Base-by-base conservation (phyloP, 1,140 invertebrate genomes). In the Pogonomyrmex californicus region DNA sequence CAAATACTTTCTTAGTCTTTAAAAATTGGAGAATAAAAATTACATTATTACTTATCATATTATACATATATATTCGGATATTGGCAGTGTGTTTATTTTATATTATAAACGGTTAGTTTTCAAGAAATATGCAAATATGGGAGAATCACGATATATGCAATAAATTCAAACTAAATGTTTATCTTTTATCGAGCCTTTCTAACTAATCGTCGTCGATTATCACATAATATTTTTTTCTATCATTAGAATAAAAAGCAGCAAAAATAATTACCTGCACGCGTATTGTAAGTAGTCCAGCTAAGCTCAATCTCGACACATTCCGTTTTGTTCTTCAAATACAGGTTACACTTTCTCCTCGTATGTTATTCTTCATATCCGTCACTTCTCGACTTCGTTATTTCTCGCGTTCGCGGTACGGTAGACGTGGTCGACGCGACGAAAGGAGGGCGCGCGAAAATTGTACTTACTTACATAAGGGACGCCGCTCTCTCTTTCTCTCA, bases 401-500 rank as follows among this genome's bases (percentile, higher is more conserved):
- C 6, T 81, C 44, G 51, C 23, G 81, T 60, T 47, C 51, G 75
- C 73, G 71, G 4, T 73, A 44, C 44, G n/a, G 17, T 62, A 41
- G n/a, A 36, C 41, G 51, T 71, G 54, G 60, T 47, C n/a, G 54
- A 66, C 9, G 23, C 23, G 54, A 86, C 23, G 70, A 65, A n/a
- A 86, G 56, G 33, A 73, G 56, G 30, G 49, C 81, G 88, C 62
- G 33, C 30, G 79, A 91, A 91, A 92, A 91, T 87, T 75, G 12
- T 58, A 92, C 82, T 89, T 86, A 89, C 70, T 88, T 81, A 66
- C 65, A 60, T 63, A 68, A 77, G 86, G 36, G 86, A 87, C 51
- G 73, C 79, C 88, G 77, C 91, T 92, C 92, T 92, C 23, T 23
- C 23, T n/a, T n/a, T 23, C 23, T 23, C 66, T 83, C 65, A n/a